These are phyloP conservation scores for Laterallus jamaicensis DNA, from an alignment of 2,113 vertebrate genomes.

Conservation along the genomic window DNA sequence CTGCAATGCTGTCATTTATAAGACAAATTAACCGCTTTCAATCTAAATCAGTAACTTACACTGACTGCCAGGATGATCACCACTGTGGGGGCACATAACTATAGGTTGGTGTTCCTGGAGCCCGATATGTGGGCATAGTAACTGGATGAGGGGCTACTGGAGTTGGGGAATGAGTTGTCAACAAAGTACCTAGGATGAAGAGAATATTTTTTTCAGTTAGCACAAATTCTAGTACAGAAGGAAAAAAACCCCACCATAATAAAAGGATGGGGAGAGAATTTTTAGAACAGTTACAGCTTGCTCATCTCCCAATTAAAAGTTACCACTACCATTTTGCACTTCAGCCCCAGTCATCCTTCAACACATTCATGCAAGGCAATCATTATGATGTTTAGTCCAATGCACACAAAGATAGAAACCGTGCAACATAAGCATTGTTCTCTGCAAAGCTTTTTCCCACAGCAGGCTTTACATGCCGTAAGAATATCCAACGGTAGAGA, in stretches of 20 bases:
- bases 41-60: constrained; percentile 70
- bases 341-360: background rate
- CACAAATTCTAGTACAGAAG: background rate
- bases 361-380: background rate
- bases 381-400: background rate
- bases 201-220: background rate
- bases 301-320: background rate
- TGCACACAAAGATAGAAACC: background rate
- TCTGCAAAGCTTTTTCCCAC: background rate
- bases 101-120: constrained; percentile 94
- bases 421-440: background rate
- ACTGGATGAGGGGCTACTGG: constrained; percentile 90
- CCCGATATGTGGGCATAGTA: constrained; percentile 93
- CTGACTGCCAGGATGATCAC: constrained; percentile 86
- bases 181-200: constrained; percentile 82
- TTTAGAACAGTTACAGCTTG: background rate
- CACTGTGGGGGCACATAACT: constrained; percentile 97
- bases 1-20: background rate
- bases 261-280: background rate
- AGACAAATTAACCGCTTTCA: background rate
- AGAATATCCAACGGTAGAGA: background rate
- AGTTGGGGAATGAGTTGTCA: constrained; percentile 95
- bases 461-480: background rate
- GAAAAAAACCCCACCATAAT: accelerated
- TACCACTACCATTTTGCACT: background rate